Evolutionary conservation across 2,888 invertebrate genomes (phyloP), one percentile per base, ranked within the genome.

Genomic region (Geotrupes spiniger): DNA sequence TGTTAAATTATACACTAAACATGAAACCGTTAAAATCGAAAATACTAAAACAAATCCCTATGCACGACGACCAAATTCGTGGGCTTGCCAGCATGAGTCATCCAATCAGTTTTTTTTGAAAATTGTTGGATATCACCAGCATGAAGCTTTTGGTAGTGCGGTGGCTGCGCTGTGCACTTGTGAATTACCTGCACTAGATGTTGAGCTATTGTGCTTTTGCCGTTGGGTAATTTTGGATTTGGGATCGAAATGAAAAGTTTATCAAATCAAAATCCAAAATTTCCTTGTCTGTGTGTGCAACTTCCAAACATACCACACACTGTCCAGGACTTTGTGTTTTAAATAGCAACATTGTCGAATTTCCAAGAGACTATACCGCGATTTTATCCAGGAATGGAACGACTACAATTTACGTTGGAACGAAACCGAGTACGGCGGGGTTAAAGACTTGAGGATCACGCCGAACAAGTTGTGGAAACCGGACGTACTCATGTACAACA

Each of bases 401-500:
- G 98, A 97, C 77, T 92, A 93, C 79, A 97, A 96, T 76, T 81
- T 99, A 64, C 82, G 88, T 67, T 99, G 98, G 98, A 94, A 97
- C 75, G 90, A 91, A 71, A 83, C 88, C 51, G 95, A 97, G 67
- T 97, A 91, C 71, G 96, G 95, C 28, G 90, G 90, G 45, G 91
- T 99, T 46, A 92, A 90, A 73, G 93, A 92, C 72, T 83, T 99
- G 52, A 83, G 95, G 68, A 92, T 99, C 71, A 95, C 96, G 56
- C 92, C 96, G 42, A 89, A 89, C 75, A 89, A 90, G 73, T 82
- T 99, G 57, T 99, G 99, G 99, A 94, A 92, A 74, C 98, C 99
- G 56, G 98, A 99, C 77, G 92, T 99, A 66, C 89, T 99, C 60
- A 93, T 99, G 91, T 99, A 98, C 78, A 99, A 99, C 86, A 98